A percentile compares a stretch with the other conserved stretches of the same genome.
phyloP scores from a whole-genome alignment of 1,140 invertebrate species.

The Leptopilina clavipes region DNA sequence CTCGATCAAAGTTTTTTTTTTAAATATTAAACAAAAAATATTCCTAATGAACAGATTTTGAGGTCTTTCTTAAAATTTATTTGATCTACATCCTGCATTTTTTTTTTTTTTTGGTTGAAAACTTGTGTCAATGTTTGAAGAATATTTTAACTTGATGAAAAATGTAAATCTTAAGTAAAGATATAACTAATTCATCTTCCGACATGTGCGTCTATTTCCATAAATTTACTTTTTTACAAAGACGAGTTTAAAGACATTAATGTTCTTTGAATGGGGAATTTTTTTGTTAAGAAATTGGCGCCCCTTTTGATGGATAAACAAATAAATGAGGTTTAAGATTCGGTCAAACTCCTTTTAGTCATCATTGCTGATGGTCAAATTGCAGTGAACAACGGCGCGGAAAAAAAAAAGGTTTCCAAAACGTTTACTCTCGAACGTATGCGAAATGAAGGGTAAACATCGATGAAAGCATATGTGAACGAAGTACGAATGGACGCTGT shows the following conservation, averaged over 20 bases:
- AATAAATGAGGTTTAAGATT: constrained; percentile 18
- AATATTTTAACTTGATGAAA: too few species aligned
- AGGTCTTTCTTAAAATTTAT: not conserved
- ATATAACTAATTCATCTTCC: not conserved
- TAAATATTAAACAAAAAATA: too few species aligned
- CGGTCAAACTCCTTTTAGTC: constrained; percentile 46
- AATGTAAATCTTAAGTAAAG: not conserved
- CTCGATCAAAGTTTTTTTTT: not conserved
- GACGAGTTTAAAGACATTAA: not conserved
- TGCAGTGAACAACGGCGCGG: constrained; percentile 58
- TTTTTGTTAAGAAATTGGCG: constrained; percentile 5
- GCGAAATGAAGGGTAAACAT: constrained; percentile 65
- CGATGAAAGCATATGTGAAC: constrained; percentile 67
- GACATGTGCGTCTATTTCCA: not conserved
- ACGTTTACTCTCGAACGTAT: constrained; percentile 64
- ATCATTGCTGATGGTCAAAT: constrained; percentile 63
- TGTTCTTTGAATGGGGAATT: constrained; percentile 2
- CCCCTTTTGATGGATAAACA: constrained; percentile 29
- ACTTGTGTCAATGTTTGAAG: not conserved
- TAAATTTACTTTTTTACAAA: not conserved
- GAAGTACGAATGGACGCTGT: constrained; percentile 58
- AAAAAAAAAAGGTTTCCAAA: constrained; percentile 48
- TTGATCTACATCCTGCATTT: not conserved
- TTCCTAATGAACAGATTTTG: too few species aligned
- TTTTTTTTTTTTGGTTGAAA: not conserved